Evolutionary conservation across 2,113 vertebrate species (phyloP).

Genomic region (Dasypus novemcinctus): DNA sequence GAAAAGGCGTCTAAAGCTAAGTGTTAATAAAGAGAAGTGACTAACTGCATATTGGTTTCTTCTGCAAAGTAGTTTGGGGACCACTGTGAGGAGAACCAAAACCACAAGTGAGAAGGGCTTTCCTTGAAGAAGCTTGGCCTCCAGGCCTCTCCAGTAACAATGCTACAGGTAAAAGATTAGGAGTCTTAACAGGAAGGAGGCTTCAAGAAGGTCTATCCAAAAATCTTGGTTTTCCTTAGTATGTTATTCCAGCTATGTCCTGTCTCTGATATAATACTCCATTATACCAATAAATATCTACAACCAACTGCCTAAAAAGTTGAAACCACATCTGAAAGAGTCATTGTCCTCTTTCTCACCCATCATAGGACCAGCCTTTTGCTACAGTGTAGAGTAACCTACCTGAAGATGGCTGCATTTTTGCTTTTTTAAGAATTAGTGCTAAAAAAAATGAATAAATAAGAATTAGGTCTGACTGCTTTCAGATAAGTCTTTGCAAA

Average conservation of each 20-base stretch:
- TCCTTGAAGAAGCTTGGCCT: background rate
- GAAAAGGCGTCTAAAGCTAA: background rate
- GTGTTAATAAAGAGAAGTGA: background rate
- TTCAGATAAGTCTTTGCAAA: background rate
- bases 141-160: background rate
- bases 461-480: background rate
- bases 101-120: slow-evolving; percentile 1
- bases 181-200: background rate
- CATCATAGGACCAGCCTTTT: background rate
- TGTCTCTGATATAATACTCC: background rate
- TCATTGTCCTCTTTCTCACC: too few species aligned
- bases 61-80: background rate
- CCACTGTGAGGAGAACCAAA: slow-evolving; percentile 11
- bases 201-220: background rate
- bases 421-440: background rate
- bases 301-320: background rate
- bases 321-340: background rate
- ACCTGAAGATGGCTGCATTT: background rate
- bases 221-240: background rate
- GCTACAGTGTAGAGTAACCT: fast-evolving
- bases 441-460: too few species aligned
- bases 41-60: slow-evolving; percentile 22
- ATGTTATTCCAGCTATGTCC: background rate
- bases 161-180: background rate
- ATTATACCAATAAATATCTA: background rate